Base-by-base conservation (phyloP, 2,797 vertebrate genomes). In the Dryobates pubescens region DNA sequence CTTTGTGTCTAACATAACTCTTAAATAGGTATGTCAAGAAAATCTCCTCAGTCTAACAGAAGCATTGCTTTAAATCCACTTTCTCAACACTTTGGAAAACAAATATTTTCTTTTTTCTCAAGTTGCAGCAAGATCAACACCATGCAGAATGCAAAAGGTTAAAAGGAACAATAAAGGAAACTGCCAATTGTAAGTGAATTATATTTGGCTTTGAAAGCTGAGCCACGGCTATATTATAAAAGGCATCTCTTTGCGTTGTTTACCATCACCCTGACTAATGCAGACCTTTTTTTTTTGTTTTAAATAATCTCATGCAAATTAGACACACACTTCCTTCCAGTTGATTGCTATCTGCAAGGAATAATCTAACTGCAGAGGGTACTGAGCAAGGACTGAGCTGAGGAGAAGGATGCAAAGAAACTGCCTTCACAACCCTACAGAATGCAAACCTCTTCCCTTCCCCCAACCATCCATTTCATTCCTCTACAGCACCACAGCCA, bases 291-390 rank as follows among this genome's bases (percentile, higher is more conserved):
- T 97, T 95, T 98, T 97, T 97, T 98, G 96, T 98, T 98, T 98
- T 97, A 98, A 98, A 98, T 98, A 98, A 98, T 98, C 97, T 98
- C 97, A 98, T 98, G 98, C 98, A 98, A 98, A 98, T 98, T 98
- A 98, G 98, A 98, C 97, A 98, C 98, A 98, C 96, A 98, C 98
- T 98, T 98, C 97, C 98, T 98, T 98, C 97, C 97, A 98, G 97
- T 98, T 98, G 98, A 98, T 98, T 98, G 97, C 98, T 98, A 98
- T 98, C 98, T 98, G 97, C 97, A 97, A 98, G 97, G 97, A 98
- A 97, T 98, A 98, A 98, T 98, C 98, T 98, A 97, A 97, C 95
- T 18, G 49, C 96, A 96, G 94, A 98, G 97, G 97, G 96, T 96
- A 97, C 96, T 17, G 95, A 96, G 95, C 96, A 97, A 97, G 97